Percentiles rank a stretch among this genome's conserved stretches.
Evolutionary conservation across 2,113 vertebrate species (phyloP).

Genomic region (Chaetops frenatus): DNA sequence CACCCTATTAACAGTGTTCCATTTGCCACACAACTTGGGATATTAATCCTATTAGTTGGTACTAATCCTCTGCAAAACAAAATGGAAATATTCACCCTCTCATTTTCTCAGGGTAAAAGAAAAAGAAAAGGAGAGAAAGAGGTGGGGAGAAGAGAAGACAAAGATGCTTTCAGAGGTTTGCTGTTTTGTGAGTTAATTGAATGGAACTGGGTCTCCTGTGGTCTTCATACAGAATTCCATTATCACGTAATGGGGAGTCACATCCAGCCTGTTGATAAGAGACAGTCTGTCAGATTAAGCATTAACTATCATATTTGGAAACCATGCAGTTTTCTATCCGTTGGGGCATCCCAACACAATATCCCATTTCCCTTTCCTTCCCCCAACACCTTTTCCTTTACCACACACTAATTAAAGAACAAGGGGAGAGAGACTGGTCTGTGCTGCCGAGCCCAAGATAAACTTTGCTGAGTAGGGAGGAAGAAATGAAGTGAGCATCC

Average conservation of each 20-base stretch:
- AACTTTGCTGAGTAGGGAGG: conserved; percentile 31
- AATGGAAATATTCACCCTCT: conserved; percentile 47
- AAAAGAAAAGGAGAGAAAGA: not conserved
- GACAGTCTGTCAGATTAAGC: conserved; percentile 46
- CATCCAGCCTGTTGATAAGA: conserved; percentile 37
- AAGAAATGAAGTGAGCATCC: conserved; percentile 19
- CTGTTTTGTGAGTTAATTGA: conserved; percentile 38
- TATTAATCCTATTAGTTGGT: conserved; percentile 65
- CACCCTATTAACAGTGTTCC: conserved; percentile 55
- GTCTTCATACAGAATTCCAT: conserved; percentile 40
- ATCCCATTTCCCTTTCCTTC: not conserved
- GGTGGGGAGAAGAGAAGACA: not conserved
- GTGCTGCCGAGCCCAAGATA: not conserved
- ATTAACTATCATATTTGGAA: conserved; percentile 46
- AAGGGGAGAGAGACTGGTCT: not conserved
- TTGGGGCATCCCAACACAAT: conserved; percentile 35
- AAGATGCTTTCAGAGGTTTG: conserved; percentile 37
- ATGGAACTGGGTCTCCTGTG: conserved; percentile 38
- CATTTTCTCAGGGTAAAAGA: conserved; percentile 30
- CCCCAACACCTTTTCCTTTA: not conserved
- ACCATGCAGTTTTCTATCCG: not conserved
- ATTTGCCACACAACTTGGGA: conserved; percentile 48
- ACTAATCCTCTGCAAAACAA: conserved; percentile 53
- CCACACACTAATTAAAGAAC: conserved; percentile 15
- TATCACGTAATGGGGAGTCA: conserved; percentile 47